phyloP scores from a whole-genome alignment of 2,888 invertebrate species.

The Celastrina argiolus region DNA sequence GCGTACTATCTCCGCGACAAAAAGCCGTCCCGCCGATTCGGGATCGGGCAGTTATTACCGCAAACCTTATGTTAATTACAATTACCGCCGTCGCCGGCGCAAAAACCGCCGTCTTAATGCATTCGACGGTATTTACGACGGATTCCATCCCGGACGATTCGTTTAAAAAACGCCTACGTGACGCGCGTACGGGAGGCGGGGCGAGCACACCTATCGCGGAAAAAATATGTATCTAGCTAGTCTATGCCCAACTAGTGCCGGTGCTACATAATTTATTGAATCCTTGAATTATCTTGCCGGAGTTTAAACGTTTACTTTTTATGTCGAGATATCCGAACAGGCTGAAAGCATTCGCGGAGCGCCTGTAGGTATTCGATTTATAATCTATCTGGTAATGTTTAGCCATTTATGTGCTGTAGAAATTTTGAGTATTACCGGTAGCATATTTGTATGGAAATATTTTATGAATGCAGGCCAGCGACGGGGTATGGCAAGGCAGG shows the following conservation, averaged over 20 bases:
- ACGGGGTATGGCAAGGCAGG: no score
- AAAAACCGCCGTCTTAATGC: slow-evolving; percentile 74
- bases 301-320: neutral
- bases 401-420: neutral
- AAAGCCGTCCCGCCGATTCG: slow-evolving; percentile 63
- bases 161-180: slow-evolving; percentile 52
- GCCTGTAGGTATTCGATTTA: neutral
- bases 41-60: slow-evolving; percentile 67
- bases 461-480: no score
- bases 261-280: slow-evolving; percentile 20
- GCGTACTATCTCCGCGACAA: slow-evolving; percentile 67
- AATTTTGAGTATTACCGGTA: neutral
- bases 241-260: neutral
- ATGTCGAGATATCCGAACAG: neutral
- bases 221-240: slow-evolving; percentile 26
- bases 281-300: slow-evolving; percentile 22
- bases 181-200: slow-evolving; percentile 49
- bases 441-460: neutral
- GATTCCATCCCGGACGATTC: slow-evolving; percentile 50
- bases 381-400: neutral
- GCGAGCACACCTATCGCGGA: slow-evolving; percentile 35
- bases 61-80: slow-evolving; percentile 72
- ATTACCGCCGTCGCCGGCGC: slow-evolving; percentile 45
- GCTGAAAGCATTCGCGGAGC: neutral
- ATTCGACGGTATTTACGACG: slow-evolving; percentile 65